Evolutionary conservation across 2,113 vertebrate species (phyloP), one percentile per base, ranked within the genome.

Genomic region (Apteryx owenii): DNA sequence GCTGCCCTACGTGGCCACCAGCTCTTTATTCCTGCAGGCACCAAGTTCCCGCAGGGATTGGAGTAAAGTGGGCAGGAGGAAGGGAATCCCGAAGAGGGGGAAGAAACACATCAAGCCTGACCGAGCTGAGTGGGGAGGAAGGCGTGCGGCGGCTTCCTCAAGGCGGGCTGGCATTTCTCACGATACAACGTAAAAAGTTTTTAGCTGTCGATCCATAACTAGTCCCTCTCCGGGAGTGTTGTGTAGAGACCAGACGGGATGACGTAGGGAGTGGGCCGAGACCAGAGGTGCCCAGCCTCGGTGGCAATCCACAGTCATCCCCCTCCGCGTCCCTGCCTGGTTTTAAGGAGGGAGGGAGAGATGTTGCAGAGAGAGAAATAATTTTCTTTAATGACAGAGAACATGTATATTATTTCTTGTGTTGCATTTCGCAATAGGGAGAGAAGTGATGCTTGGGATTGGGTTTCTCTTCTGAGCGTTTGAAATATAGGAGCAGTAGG

Each of bases 71-170:
- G 72, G 87, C 28, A 44, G 62, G 93, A 93, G 60, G 33, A 83
- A 85, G 54, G 60, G 53, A 38, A 20, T 7, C 22, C 17, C 29
- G 33, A 40, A 33, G 42, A 40, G 72, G n/a, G 20, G 53, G 28
- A 0, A 50, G n/a, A 28, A 83, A 77, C 95, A 12, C 94, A 89
- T 92, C 87, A 60, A 95, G 95, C 94, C 95, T 89, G 89, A 81
- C 89, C 38, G 29, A 69, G 53, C 82, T 64, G 86, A 82, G 75
- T 7, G 19, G 46, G 18, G 18, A 48, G 46, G 46, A 19, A 8
- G 19, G 46, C 7, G 46, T 19, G 18, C 18, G 46, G 19, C 7
- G 46, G 73, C 53, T 90, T 66, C 89, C 54, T 76, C 2, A 61
- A 87, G 79, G 81, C 87, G 29, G 0, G 1, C 58, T 88, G 94